Base-by-base conservation (phyloP, 2,888 invertebrate genomes). In the Lobophora halterata region DNA sequence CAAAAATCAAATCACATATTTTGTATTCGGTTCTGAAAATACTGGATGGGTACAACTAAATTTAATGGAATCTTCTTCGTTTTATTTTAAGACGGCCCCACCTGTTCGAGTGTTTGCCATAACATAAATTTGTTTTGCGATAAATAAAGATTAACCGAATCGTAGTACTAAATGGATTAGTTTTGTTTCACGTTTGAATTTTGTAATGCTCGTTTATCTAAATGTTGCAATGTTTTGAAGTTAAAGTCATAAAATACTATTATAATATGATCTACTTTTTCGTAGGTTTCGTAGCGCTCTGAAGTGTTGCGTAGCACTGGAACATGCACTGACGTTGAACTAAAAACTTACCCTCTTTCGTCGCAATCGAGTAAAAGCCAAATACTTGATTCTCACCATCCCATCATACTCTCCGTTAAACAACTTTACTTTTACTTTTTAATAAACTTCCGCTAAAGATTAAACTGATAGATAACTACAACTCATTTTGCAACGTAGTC, bases 271-370 rank as follows among this genome's bases (percentile, higher is more conserved):
- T 28, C 37, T 30, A 37, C n/a, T 11, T 20, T 30, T 30, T 30
- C 10, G 10, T 25, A 30, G 25, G 30, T 24, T 37, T 35, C 27
- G 38, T 44, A 35, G 40, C 40, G 19, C 11, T 12, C 3, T 32
- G 40, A 33, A 44, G 44, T 30, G 26, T 11, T 5, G 10, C 24
- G 25, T 32, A 41, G 25, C 30, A 13, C 14, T 11, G 14, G n/a
- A n/a, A n/a, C n/a, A n/a, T n/a, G n/a, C n/a, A n/a, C n/a, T n/a
- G n/a, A n/a, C n/a, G n/a, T n/a, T n/a, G n/a, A n/a, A n/a, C n/a
- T n/a, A n/a, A n/a, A n/a, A n/a, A n/a, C n/a, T n/a, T n/a, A n/a
- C n/a, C n/a, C n/a, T n/a, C n/a, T n/a, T n/a, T n/a, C n/a, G n/a
- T n/a, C n/a, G n/a, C n/a, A n/a, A n/a, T n/a, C n/a, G n/a, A n/a